phyloP scores from a whole-genome alignment of 2,888 invertebrate species.

The Hypena proboscidalis region DNA sequence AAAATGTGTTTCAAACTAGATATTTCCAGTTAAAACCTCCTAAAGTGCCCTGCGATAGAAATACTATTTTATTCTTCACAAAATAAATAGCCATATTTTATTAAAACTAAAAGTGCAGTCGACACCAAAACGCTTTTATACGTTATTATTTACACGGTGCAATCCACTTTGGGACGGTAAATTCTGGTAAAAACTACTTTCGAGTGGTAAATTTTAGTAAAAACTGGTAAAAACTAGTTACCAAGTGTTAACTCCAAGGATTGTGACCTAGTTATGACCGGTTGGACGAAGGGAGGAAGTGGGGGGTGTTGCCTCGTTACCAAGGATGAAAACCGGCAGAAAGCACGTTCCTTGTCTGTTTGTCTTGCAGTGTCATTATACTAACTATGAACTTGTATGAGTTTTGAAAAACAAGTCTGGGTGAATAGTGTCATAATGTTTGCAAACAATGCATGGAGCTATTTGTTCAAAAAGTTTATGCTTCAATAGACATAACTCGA shows the following conservation, averaged over 20 bases:
- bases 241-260: slow-evolving; percentile 48
- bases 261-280: slow-evolving; percentile 51
- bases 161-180: slow-evolving; percentile 24
- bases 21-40: too few relatives aligned
- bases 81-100: neutral
- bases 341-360: slow-evolving; percentile 52
- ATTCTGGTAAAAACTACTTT: slow-evolving; percentile 44
- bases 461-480: too few relatives aligned
- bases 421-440: neutral
- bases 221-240: slow-evolving; percentile 29
- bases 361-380: slow-evolving; percentile 45
- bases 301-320: slow-evolving; percentile 53
- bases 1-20: too few relatives aligned
- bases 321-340: slow-evolving; percentile 35
- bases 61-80: too few relatives aligned
- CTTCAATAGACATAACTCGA: too few relatives aligned
- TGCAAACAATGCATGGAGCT: too few relatives aligned
- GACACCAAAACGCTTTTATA: slow-evolving; percentile 29
- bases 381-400: slow-evolving; percentile 46
- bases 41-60: too few relatives aligned
- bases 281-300: too few relatives aligned
- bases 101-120: slow-evolving; percentile 8
- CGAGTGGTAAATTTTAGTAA: slow-evolving; percentile 15
- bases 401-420: slow-evolving; percentile 17
- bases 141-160: slow-evolving; percentile 21